These are phyloP conservation scores for Podiceps cristatus DNA, from an alignment of 2,113 vertebrate genomes.

Conservation along the genomic window DNA sequence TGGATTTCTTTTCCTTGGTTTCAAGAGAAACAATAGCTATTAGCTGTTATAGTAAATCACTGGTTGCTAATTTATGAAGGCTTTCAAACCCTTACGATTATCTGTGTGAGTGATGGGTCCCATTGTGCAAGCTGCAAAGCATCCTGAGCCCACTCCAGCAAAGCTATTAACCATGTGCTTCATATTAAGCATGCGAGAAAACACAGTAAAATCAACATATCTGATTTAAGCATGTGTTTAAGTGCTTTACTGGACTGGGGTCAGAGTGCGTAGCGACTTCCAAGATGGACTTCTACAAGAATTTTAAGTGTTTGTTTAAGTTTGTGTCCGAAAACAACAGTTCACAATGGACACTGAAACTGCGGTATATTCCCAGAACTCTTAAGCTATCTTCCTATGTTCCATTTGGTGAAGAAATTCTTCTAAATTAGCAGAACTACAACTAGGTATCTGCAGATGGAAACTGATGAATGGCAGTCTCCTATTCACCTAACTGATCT, in stretches of 20 bases:
- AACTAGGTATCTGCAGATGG: background rate
- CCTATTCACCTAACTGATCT: background rate
- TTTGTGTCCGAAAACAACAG: background rate
- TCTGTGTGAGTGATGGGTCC: background rate
- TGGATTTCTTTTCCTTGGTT: background rate
- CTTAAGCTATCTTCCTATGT: background rate
- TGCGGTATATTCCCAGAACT: background rate
- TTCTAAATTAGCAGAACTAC: background rate
- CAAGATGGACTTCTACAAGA: background rate
- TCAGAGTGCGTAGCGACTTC: background rate
- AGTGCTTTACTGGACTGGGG: constrained; percentile 3
- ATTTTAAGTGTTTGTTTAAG: background rate
- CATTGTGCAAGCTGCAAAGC: constrained; percentile 23
- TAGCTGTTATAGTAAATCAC: background rate
- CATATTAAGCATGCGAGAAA: constrained; percentile 23
- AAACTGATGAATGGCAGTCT: background rate
- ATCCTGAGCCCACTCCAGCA: background rate
- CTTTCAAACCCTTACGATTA: background rate
- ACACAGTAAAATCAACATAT: constrained; percentile 6
- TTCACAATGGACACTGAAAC: background rate
- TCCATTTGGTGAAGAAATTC: background rate
- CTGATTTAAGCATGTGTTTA: constrained; percentile 20
- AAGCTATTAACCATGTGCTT: constrained; percentile 52
- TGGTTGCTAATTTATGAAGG: background rate
- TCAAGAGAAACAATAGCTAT: background rate